Evolutionary conservation across 2,888 invertebrate species (phyloP).

Genomic region (Hirudinaria manillensis): DNA sequence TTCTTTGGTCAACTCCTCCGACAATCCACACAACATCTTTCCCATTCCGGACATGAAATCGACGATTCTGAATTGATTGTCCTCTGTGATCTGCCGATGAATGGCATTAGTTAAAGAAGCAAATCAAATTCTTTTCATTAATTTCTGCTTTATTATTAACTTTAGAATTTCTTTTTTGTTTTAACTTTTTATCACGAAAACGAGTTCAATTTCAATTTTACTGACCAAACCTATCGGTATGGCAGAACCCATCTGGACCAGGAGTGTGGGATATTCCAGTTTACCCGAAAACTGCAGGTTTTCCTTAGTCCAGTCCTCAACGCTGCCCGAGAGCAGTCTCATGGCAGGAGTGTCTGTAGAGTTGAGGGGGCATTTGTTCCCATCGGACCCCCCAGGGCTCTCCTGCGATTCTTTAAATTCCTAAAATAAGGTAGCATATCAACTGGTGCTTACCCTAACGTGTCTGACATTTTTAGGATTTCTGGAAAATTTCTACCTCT

Average conservation of each 20-base stretch:
- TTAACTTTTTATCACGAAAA: no score
- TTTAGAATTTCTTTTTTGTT: no score
- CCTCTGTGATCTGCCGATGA: slow-evolving; percentile 11
- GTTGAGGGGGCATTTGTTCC: not conserved
- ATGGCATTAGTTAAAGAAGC: no score
- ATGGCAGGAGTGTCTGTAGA: not conserved
- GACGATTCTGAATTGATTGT: not conserved
- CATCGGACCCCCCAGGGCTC: not conserved
- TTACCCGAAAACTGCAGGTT: not conserved
- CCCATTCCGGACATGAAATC: slow-evolving; percentile 2
- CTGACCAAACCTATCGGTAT: not conserved
- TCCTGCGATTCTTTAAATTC: not conserved
- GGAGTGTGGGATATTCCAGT: not conserved
- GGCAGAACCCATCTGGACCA: slow-evolving; percentile 6
- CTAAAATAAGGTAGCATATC: no score
- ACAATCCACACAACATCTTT: slow-evolving; percentile 26
- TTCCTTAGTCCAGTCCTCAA: not conserved
- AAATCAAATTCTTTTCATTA: no score
- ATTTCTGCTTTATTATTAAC: no score
- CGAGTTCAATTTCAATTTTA: not conserved
- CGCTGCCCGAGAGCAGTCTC: not conserved
- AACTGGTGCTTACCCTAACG: no score
- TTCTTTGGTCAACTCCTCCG: slow-evolving; percentile 22
- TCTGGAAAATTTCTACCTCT: no score
- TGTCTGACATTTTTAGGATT: no score